Evolutionary conservation across 1,140 invertebrate species (phyloP), one percentile per base, ranked within the genome.

Genomic region (Physella acuta): DNA sequence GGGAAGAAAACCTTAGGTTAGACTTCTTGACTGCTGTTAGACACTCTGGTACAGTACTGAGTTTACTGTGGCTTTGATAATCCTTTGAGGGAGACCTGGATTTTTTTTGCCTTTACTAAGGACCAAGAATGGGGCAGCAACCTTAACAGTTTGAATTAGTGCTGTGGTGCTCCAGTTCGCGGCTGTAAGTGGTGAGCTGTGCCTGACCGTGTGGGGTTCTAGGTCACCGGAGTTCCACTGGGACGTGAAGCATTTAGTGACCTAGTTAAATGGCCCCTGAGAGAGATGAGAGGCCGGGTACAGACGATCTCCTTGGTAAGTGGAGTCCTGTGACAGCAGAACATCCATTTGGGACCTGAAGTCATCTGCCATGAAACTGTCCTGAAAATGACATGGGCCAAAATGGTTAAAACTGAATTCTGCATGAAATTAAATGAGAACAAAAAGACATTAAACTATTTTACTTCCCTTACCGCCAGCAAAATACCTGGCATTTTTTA

Each of bases 341-440:
- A 93, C 94, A 81, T 97, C 95, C 87, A 94, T 93, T 85, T 97
- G 94, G 34, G 94, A 96, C 77, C 94, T 93, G 82, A 94, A 93
- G 73, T 95, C 94, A 72, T 92, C 92, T 70, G 89, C 89, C 51
- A 92, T 89, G 77, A 92, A 92, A 33, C 91, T 93, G 84, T 97
- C 94, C 87, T 96, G 92, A 37, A 73, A 77, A 34, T 3, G 60
- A 30, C 33, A 73, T 61, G 59, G 49, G 20, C 36, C n/a, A 52
- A 31, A 31, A 36, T 37, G 34, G 30, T n/a, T n/a, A 60, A 14
- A 60, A 60, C 58, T 28, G 58, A 30, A 30, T 17, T 14, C 39
- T 44, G 39, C 8, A 14, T 20, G 28, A 51, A 17, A 52, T 1
- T 1, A 64, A 49, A 34, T n/a, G 33, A 60, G 30, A 60, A 60